phyloP scores from a whole-genome alignment of 2,113 vertebrate genomes.

The Isichthys henryi region DNA sequence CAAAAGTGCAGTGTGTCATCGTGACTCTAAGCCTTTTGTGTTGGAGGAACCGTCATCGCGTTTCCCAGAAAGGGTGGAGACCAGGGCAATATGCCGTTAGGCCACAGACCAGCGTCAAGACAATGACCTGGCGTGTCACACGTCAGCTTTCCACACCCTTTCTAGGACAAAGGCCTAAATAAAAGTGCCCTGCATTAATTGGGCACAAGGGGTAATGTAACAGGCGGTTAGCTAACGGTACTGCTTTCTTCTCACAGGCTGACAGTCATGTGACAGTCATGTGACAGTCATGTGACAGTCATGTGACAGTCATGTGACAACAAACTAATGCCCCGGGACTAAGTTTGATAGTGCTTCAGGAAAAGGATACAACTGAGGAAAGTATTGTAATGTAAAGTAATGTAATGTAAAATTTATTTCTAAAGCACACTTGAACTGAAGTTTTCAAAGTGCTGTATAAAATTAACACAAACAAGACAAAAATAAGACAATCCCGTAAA shows the following conservation, averaged over 20 bases:
- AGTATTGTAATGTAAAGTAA: neutral
- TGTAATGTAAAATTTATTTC: neutral
- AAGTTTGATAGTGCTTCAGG: neutral
- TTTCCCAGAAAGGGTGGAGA: neutral
- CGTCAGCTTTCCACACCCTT: neutral
- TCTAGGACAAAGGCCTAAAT: neutral
- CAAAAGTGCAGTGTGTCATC: neutral
- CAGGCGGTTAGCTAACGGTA: neutral
- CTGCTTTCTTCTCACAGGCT: neutral
- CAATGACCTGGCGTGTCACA: neutral
- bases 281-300: neutral
- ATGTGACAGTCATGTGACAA: constrained; percentile 2
- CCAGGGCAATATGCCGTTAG: neutral
- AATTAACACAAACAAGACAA: neutral
- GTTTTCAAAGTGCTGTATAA: neutral
- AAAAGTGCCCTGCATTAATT: neutral
- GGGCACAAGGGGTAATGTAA: neutral
- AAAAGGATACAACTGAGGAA: neutral
- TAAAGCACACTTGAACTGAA: neutral
- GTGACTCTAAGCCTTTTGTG: neutral
- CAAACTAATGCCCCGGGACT: neutral
- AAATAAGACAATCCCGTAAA: neutral
- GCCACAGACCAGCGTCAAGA: neutral
- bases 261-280: neutral
- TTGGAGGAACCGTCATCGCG: neutral